A percentile compares a stretch with the other conserved stretches of the same genome.
Evolutionary conservation across 2,113 vertebrate species (phyloP).

Genomic region (Oryzias melastigma): DNA sequence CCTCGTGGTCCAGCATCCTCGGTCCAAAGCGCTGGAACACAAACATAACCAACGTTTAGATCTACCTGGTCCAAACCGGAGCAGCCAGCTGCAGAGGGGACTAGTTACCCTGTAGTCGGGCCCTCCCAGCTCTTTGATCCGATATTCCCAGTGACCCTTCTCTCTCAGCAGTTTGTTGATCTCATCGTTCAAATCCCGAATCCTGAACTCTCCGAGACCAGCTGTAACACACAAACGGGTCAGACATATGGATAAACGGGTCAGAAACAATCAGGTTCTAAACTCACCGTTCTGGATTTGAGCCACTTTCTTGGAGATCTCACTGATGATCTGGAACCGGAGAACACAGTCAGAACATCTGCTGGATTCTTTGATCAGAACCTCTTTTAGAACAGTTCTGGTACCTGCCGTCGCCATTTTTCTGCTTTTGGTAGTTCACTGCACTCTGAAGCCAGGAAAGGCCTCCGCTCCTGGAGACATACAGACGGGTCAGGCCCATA

Average conservation of each 20-base stretch:
- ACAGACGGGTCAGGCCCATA: neutral
- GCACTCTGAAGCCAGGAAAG: constrained; percentile 95
- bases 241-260: neutral
- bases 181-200: constrained; percentile 95
- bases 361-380: no score
- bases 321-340: constrained; percentile 90
- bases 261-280: neutral
- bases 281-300: constrained; percentile 97
- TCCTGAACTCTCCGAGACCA: constrained; percentile 95
- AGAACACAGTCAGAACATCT: neutral
- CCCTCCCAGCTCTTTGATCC: constrained; percentile 93
- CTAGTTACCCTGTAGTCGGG: constrained; percentile 85
- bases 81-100: neutral
- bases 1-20: constrained; percentile 94
- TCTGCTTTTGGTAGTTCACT: constrained; percentile 94
- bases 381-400: neutral
- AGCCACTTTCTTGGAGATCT: constrained; percentile 97
- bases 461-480: constrained; percentile 85
- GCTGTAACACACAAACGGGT: constrained; percentile 67
- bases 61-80: no score
- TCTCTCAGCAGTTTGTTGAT: constrained; percentile 98
- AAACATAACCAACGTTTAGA: neutral
- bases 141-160: constrained; percentile 95
- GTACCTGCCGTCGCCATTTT: constrained; percentile 95
- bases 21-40: constrained; percentile 86